Conservation (phyloP, 1,140 invertebrate genomes). For the Uloborus diversus region DNA sequence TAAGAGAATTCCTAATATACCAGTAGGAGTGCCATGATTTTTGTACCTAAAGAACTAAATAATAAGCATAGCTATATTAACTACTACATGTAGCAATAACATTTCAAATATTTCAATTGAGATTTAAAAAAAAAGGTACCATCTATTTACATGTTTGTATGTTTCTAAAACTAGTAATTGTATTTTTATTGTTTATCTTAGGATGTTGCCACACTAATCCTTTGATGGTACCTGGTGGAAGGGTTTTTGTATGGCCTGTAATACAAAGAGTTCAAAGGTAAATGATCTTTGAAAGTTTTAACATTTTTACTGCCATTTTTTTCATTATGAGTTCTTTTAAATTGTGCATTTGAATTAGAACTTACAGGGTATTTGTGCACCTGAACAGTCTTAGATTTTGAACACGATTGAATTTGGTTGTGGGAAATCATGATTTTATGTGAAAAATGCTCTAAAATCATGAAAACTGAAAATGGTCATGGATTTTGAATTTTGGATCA, state of each 20-base stretch:
- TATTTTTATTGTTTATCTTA: conserved; percentile 64
- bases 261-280: conserved; percentile 95
- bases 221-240: conserved; percentile 89
- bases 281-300: conserved; percentile 53
- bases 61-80: no score
- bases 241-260: conserved; percentile 96
- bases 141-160: no score
- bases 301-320: not conserved
- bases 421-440: not conserved
- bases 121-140: no score
- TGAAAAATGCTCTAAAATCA: not conserved
- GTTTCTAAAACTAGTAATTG: no score
- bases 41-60: no score
- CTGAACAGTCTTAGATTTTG: not conserved
- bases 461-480: no score
- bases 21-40: no score
- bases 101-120: no score
- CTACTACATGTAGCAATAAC: no score
- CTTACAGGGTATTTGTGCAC: not conserved
- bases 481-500: no score
- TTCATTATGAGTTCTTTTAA: not conserved
- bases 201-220: conserved; percentile 93
- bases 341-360: not conserved
- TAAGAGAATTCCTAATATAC: no score
- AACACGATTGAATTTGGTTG: not conserved